phyloP scores from a whole-genome alignment of 2,888 invertebrate genomes.

The Drosophila vallismaia region DNA sequence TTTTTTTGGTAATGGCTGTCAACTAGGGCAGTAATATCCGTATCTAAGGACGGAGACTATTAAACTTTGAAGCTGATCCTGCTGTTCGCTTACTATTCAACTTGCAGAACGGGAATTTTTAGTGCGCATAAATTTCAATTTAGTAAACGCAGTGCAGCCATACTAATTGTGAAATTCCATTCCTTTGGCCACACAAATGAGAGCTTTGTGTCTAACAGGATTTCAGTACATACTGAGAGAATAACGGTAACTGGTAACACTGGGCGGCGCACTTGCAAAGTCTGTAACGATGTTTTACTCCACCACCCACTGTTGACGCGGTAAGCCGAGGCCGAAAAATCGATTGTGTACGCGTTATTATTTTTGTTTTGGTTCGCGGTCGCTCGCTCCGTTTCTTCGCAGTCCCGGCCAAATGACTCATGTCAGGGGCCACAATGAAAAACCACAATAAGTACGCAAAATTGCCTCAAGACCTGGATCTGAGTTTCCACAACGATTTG shows the following conservation, averaged over 20 bases:
- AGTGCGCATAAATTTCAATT: not conserved
- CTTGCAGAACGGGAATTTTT: too few species aligned
- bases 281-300: constrained; percentile 66
- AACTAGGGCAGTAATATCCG: too few species aligned
- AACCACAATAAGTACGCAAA: constrained; percentile 83
- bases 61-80: too few species aligned
- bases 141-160: not conserved
- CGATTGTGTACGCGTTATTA: constrained; percentile 78
- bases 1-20: too few species aligned
- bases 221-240: not conserved
- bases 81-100: too few species aligned
- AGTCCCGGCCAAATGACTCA: constrained; percentile 65
- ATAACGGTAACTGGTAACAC: constrained; percentile 6
- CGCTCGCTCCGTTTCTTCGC: constrained; percentile 16
- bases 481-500: constrained; percentile 82
- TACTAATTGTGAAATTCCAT: not conserved
- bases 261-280: constrained; percentile 7
- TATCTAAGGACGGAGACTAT: too few species aligned
- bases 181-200: not conserved
- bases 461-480: constrained; percentile 83
- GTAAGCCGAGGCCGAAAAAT: constrained; percentile 72
- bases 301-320: constrained; percentile 28
- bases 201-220: not conserved
- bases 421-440: constrained; percentile 78
- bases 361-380: constrained; percentile 67